Evolutionary conservation across 2,888 invertebrate species (phyloP), one percentile per base, ranked within the genome.

Genomic region (Thera britannica): DNA sequence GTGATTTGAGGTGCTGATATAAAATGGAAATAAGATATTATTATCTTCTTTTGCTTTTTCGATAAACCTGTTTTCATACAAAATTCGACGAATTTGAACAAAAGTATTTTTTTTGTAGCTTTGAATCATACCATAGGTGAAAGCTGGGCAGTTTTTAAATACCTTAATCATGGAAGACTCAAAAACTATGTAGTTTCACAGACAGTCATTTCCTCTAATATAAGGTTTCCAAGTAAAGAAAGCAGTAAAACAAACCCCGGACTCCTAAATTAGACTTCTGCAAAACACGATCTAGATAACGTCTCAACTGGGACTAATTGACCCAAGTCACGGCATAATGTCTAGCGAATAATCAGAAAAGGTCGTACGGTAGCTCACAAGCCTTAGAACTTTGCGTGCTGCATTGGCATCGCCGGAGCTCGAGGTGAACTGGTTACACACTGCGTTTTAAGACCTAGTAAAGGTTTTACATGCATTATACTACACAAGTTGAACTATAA

Each of bases 311-410:
- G 68, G 71, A 78, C 78, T 86, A 85, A 85, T 84, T 84, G 83
- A 77, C 73, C 71, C 66, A 64, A 83, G 84, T 85, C 86, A 87
- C 85, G 86, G 79, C 79, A 85, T 79, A 79, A 80, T 81, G 79
- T 76, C 81, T 75, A 77, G 79, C 75, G 68, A 77, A 77, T 82
- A 82, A 76, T 77, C 79, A 79, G 75, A 79, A 85, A 85, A 88
- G 89, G 87, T 89, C 86, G 83, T 75, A 79, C 75, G 75, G 81
- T 79, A 76, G 78, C 79, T 76, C 75, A 76, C 77, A 72, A 66
- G 78, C 67, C 78, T 59, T 78, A 80, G 83, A 82, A 72, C 75
- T 73, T 82, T 73, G 83, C 82, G 81, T 84, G 83, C 76, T 75
- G 72, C 75, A 78, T 79, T 75, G 72, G 23, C 57, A 55, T 72